Percentiles rank a stretch among this genome's conserved stretches.
Conservation (phyloP, 2,797 vertebrate genomes). For the Pterois miles region DNA sequence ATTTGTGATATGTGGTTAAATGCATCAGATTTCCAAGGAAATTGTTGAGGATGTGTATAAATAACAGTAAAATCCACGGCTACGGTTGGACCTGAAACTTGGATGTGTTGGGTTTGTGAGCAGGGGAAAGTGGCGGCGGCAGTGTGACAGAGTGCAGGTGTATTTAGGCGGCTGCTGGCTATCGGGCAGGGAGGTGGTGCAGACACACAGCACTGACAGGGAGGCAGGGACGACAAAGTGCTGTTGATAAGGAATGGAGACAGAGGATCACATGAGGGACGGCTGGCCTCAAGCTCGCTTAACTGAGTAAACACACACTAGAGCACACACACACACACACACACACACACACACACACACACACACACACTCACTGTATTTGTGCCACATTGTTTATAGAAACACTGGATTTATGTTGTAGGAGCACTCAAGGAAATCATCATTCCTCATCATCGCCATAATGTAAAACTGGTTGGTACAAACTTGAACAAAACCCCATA, state of each 20-base stretch:
- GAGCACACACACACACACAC: not conserved
- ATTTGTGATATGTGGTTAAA: not conserved
- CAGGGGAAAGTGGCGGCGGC: constrained; percentile 1
- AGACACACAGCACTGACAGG: constrained; percentile 76
- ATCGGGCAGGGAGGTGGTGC: constrained; percentile 78
- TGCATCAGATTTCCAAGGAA: not conserved
- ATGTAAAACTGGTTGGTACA: not conserved
- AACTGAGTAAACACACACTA: constrained; percentile 44
- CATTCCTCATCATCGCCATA: constrained; percentile 4
- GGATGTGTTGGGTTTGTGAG: constrained; percentile 10
- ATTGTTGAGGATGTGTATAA: not conserved
- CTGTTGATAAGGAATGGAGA: constrained; percentile 75
- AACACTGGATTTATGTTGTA: constrained; percentile 9
- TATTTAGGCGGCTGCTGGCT: constrained; percentile 69
- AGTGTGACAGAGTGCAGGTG: constrained; percentile 73
- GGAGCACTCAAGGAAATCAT: not conserved
- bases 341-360: not conserved
- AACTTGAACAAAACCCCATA: not conserved
- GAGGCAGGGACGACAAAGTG: constrained; percentile 78
- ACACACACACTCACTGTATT: not conserved
- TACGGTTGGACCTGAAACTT: not conserved
- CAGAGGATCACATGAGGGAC: constrained; percentile 65
- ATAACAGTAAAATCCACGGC: not conserved
- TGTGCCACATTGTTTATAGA: constrained; percentile 12
- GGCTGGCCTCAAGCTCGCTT: constrained; percentile 50